Conservation (phyloP, 2,797 vertebrate species). For the Clarias laeviceps region DNA sequence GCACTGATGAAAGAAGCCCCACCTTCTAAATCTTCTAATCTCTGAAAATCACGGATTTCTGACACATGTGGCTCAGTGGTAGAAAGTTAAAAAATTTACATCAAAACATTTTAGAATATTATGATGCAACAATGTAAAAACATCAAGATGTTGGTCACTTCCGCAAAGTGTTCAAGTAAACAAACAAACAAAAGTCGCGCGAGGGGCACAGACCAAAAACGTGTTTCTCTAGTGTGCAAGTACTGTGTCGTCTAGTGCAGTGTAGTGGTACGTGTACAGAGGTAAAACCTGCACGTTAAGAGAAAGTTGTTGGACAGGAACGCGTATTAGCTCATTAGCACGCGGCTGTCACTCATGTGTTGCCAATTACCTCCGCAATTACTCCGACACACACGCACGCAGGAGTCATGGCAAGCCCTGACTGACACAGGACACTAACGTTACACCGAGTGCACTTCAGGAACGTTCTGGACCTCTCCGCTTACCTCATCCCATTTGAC, state of each 20-base stretch:
- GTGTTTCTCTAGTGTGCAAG: background rate
- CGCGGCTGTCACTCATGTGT: conserved; percentile 38
- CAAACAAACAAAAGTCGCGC: background rate
- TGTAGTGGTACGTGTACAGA: no score
- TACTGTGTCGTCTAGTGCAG: background rate
- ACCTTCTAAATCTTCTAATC: background rate
- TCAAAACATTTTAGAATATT: background rate
- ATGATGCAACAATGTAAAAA: background rate
- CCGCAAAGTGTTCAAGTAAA: background rate
- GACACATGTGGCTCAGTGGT: background rate
- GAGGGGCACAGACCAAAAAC: background rate
- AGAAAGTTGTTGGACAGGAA: conserved; percentile 37
- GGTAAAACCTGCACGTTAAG: background rate
- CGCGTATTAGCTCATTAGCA: background rate
- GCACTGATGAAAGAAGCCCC: no score
- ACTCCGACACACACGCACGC: conserved; percentile 1
- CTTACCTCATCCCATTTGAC: conserved; percentile 96
- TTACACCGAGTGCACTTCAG: background rate
- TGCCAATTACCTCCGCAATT: conserved; percentile 20
- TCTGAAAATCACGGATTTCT: background rate
- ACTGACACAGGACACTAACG: background rate
- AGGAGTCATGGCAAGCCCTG: conserved; percentile 4
- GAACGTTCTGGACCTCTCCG: background rate
- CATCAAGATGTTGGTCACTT: background rate
- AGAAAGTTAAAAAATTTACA: background rate